A percentile compares a stretch with the other conserved stretches of the same genome.
Evolutionary conservation across 1,140 invertebrate species (phyloP).

Genomic region (Drosophila auraria): DNA sequence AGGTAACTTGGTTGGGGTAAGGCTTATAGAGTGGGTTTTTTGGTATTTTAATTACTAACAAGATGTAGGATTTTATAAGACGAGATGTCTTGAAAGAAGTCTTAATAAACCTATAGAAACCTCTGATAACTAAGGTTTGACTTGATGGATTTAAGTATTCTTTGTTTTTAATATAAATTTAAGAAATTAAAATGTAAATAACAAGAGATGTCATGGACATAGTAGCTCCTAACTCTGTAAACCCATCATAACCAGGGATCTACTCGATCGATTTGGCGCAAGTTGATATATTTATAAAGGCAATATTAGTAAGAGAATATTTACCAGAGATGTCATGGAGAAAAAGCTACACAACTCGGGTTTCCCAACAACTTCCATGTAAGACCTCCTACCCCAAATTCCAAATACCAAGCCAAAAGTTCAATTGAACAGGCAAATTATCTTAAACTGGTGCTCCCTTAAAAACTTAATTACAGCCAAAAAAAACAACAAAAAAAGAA

Average conservation of each 20-base stretch:
- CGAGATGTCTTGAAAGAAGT: neutral
- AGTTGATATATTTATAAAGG: fast-evolving
- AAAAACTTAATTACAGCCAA: constrained; percentile 3
- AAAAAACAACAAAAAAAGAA: constrained; percentile 1
- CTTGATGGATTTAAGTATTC: neutral
- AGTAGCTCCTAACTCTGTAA: neutral
- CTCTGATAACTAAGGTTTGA: neutral
- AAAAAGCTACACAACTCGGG: too few relatives aligned
- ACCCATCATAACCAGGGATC: neutral
- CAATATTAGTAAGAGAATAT: neutral
- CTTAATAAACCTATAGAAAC: neutral
- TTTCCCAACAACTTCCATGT: neutral
- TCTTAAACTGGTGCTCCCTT: constrained; percentile 17
- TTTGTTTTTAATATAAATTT: neutral
- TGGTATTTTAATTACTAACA: neutral
- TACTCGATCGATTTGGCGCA: fast-evolving
- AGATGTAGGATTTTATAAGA: neutral
- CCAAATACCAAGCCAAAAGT: constrained; percentile 37
- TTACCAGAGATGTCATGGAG: neutral
- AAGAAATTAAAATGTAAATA: neutral
- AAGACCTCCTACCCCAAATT: neutral
- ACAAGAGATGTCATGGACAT: neutral
- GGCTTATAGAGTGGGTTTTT: neutral
- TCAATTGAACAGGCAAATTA: constrained; percentile 31
- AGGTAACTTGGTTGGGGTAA: neutral